phyloP scores from a whole-genome alignment of 2,888 invertebrate species.

The Drosophila mimica region DNA sequence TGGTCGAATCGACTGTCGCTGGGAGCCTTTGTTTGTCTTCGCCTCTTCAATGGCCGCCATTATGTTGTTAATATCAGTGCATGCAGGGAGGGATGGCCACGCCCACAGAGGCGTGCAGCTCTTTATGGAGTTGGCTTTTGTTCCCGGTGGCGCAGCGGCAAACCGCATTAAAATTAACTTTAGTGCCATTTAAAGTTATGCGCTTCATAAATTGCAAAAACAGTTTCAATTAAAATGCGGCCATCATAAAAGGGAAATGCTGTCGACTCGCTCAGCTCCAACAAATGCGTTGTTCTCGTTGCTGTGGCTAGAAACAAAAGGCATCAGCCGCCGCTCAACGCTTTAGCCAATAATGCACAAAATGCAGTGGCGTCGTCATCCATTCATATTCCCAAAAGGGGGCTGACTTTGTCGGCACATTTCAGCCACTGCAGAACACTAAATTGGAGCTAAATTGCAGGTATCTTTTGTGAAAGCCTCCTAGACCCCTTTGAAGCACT shows the following conservation, averaged over 20 bases:
- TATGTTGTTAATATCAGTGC: constrained; percentile 53
- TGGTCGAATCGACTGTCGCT: constrained; percentile 6
- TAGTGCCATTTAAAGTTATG: constrained; percentile 80
- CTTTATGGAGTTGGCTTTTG: constrained; percentile 61
- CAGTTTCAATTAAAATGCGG: constrained; percentile 79
- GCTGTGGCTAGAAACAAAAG: constrained; percentile 48
- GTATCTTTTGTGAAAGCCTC: neutral
- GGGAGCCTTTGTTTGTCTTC: constrained; percentile 59
- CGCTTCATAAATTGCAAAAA: constrained; percentile 79
- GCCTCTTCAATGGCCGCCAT: constrained; percentile 53
- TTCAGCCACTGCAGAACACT: neutral
- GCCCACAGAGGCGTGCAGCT: constrained; percentile 4
- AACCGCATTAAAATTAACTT: constrained; percentile 78
- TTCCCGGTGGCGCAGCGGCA: constrained; percentile 59
- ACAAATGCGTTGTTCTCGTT: constrained; percentile 63
- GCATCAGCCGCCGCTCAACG: constrained; percentile 42
- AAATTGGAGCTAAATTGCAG: neutral
- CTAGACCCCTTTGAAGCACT: neutral
- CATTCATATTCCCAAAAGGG: neutral
- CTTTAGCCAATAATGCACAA: constrained; percentile 45
- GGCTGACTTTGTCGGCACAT: neutral
- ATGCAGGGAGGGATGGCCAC: constrained; percentile 27
- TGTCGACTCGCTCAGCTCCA: constrained; percentile 66
- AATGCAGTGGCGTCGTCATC: constrained; percentile 28
- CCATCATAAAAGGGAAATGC: constrained; percentile 81